Conservation (phyloP, 2,797 vertebrate species). For the Micrastur ruficollis region DNA sequence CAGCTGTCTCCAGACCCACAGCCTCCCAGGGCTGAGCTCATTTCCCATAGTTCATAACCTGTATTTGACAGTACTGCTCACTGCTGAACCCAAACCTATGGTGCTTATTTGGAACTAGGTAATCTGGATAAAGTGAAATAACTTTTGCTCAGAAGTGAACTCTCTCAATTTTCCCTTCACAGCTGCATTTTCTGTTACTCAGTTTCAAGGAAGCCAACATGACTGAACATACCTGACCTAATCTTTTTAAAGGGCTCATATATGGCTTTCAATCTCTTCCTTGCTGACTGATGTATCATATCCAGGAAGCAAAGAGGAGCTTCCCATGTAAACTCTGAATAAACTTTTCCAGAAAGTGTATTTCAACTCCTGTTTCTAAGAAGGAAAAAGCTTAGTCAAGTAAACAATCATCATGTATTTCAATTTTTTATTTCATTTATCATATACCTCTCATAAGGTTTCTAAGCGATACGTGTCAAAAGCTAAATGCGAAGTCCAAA, state of each 20-base stretch:
- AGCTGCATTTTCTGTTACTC: background rate
- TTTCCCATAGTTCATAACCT: background rate
- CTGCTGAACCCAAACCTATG: background rate
- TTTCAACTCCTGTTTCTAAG: background rate
- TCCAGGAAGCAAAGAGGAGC: background rate
- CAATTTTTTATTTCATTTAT: background rate
- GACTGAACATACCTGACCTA: background rate
- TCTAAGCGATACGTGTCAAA: background rate
- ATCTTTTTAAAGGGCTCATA: background rate
- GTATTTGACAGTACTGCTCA: background rate
- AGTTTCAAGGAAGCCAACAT: background rate
- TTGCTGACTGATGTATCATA: background rate
- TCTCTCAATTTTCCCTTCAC: background rate
- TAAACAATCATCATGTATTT: background rate
- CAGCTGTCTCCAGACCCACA: background rate
- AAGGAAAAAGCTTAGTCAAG: background rate
- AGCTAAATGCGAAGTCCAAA: background rate
- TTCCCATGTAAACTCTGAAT: background rate
- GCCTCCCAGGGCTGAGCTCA: background rate
- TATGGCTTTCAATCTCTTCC: background rate
- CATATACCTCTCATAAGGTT: background rate
- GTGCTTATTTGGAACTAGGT: background rate
- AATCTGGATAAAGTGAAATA: conserved; percentile 1
- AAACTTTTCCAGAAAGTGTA: background rate
- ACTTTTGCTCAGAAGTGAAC: background rate